These are phyloP conservation scores for Scaptodrosophila lebanonensis DNA, from an alignment of 1,140 invertebrate species.

Conservation along the genomic window DNA sequence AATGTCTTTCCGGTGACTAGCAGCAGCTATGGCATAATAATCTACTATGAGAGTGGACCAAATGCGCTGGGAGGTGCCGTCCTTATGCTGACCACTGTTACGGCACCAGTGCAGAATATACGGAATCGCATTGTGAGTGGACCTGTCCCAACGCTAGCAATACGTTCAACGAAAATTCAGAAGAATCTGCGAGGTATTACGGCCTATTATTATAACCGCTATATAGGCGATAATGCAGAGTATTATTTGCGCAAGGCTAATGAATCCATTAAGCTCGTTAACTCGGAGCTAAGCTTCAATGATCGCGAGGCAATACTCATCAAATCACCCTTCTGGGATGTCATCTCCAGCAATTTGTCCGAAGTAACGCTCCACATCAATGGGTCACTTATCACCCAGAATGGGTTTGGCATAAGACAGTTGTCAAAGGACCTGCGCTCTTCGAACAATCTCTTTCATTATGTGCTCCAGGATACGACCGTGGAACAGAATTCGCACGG, in stretches of 20 bases:
- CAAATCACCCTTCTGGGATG: constrained; percentile 90
- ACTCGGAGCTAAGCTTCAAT: constrained; percentile 89
- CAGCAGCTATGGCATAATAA: constrained; percentile 87
- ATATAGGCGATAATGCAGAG: constrained; percentile 88
- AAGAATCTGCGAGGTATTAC: constrained; percentile 89
- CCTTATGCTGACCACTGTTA: constrained; percentile 87
- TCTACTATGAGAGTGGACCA: constrained; percentile 89
- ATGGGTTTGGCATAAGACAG: constrained; percentile 90
- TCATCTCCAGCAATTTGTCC: constrained; percentile 87
- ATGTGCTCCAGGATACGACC: constrained; percentile 91
- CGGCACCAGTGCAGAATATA: constrained; percentile 83
- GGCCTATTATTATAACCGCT: constrained; percentile 93
- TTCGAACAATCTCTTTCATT: constrained; percentile 96
- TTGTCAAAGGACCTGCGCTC: constrained; percentile 92
- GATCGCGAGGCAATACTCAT: constrained; percentile 87
- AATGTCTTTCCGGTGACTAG: constrained; percentile 92
- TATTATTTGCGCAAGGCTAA: constrained; percentile 92
- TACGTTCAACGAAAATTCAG: constrained; percentile 86
- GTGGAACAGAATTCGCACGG: constrained; percentile 89
- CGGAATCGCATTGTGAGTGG: constrained; percentile 85
- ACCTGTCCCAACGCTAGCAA: constrained; percentile 84
- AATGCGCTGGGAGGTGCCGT: constrained; percentile 89
- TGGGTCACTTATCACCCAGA: constrained; percentile 88
- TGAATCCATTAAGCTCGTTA: constrained; percentile 88
- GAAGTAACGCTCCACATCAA: constrained; percentile 92